Conservation (phyloP, 1,140 invertebrate genomes). For the Halesus radiatus region DNA sequence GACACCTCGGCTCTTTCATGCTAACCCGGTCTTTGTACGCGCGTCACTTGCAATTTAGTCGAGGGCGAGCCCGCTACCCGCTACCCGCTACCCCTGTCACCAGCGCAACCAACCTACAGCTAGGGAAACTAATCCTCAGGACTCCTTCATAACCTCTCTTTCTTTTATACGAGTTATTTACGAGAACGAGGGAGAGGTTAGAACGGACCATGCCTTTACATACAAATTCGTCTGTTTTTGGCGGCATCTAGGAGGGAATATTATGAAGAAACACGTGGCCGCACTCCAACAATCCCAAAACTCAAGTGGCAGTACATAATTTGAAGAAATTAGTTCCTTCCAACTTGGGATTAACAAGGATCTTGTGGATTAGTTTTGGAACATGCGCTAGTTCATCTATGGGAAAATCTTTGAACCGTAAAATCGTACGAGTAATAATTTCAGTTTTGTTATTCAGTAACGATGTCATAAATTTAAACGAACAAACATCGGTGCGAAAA, state of each 20-base stretch:
- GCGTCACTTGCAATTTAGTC: slow-evolving; percentile 54
- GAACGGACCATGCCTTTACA: too few relatives aligned
- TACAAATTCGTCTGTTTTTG: neutral
- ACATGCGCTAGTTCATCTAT: neutral
- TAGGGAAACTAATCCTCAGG: too few relatives aligned
- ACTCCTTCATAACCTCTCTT: too few relatives aligned
- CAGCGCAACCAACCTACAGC: neutral
- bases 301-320: slow-evolving; percentile 14
- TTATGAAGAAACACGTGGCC: slow-evolving; percentile 21
- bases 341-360: slow-evolving; percentile 15
- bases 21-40: slow-evolving; percentile 53
- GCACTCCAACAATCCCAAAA: neutral
- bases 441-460: neutral
- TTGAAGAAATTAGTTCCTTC: slow-evolving; percentile 40
- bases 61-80: neutral
- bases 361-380: neutral
- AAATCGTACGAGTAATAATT: neutral
- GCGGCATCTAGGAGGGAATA: neutral
- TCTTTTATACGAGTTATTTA: too few relatives aligned
- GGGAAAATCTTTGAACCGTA: slow-evolving; percentile 20
- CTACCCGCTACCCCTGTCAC: too few relatives aligned
- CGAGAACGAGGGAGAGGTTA: too few relatives aligned
- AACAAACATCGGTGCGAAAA: neutral
- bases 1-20: slow-evolving; percentile 55
- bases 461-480: slow-evolving; percentile 2